Evolutionary conservation across 2,113 vertebrate genomes (phyloP).

Genomic region (Trochalopteron elliotii): DNA sequence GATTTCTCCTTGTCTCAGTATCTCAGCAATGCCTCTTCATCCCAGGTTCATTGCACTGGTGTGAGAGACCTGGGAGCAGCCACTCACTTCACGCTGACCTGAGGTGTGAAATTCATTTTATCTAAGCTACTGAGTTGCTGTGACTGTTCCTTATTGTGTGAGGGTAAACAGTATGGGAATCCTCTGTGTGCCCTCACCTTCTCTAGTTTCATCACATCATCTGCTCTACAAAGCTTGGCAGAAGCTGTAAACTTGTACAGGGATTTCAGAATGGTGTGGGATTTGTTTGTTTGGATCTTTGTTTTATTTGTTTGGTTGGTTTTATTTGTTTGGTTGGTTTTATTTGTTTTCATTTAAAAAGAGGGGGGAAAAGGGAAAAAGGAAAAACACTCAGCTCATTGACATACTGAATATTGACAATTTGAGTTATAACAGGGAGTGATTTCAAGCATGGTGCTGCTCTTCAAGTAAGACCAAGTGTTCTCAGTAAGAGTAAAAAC

Average conservation of each 20-base stretch:
- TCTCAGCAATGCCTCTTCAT: not conserved
- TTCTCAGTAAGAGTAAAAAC: not conserved
- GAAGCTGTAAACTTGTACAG: not conserved
- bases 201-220: not conserved
- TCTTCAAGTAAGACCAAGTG: not conserved
- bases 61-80: not conserved
- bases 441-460: not conserved
- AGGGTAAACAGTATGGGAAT: not conserved
- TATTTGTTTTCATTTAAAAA: not conserved
- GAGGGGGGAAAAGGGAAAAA: fast-evolving
- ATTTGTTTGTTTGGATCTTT: not conserved
- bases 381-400: not conserved
- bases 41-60: not conserved
- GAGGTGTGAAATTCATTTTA: not conserved
- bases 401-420: not conserved
- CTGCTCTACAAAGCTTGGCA: not conserved
- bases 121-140: not conserved
- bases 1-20: not conserved
- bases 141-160: not conserved
- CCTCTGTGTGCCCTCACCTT: not conserved
- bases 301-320: not conserved
- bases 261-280: not conserved
- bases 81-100: not conserved
- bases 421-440: not conserved
- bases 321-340: not conserved